Evolutionary conservation across 2,797 vertebrate species (phyloP), one percentile per base, ranked within the genome.

Genomic region (Hemitrygon akajei): DNA sequence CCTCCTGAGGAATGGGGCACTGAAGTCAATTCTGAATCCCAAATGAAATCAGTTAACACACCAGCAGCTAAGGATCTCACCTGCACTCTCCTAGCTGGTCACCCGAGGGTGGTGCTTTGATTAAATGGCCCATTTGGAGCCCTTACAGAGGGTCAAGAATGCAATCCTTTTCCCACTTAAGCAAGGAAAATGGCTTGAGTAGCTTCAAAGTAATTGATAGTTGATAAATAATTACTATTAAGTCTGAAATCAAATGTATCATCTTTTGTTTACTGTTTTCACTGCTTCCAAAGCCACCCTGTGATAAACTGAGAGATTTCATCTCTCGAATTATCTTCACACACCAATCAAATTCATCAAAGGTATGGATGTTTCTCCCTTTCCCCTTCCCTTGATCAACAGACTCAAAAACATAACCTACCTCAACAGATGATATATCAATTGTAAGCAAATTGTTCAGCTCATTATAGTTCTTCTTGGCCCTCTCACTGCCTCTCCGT

Each of bases 381-480:
- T 34, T n/a, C 14, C 77, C 47, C 75, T 81, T 14, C 16, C 6
- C 56, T 22, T n/a, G 92, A 92, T 47, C 40, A 18, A 47, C 76
- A 82, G 20, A 66, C n/a, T 37, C 37, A 11, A 34, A 94, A 34
- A 77, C 27, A 63, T 34, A 18, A 80, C 75, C 93, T 95, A 97
- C 97, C 96, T 95, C 95, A 86, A 96, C 94, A 14, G 95, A 81
- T 0, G 94, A 4, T 0, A 96, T 96, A 93, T 97, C 40, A 20
- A 93, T 95, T 30, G 22, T 93, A 94, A 96, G 96, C 94, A 96
- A 86, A 76, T 63, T 94, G n/a, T 94, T 22, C 25, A 97, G 95
- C 93, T 95, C 95, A 47, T 95, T 95, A 94, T 97, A 94, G 93
- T 96, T 95, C 80, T 91, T n/a, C 2, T 94, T 94, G 0, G 96